Conservation (phyloP, 2,888 invertebrate species). For the Drosophila stalkeri region DNA sequence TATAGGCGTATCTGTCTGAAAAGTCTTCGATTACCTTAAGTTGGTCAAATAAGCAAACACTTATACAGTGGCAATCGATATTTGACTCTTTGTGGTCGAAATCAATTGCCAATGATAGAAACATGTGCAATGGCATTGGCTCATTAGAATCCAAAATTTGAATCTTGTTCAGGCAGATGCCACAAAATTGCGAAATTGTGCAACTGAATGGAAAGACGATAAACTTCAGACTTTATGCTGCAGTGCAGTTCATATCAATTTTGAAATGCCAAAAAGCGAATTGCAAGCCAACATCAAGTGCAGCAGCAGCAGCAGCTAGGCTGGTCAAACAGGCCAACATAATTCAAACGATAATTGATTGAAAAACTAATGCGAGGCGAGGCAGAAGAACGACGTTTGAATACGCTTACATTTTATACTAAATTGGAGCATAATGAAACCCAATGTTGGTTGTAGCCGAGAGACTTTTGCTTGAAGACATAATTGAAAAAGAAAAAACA, state of each 20-base stretch:
- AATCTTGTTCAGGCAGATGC: constrained; percentile 26
- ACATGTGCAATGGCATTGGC: background rate
- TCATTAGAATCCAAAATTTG: background rate
- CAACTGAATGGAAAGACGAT: constrained; percentile 6
- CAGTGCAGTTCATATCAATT: constrained; percentile 20
- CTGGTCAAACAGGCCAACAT: constrained; percentile 48
- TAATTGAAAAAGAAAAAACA: constrained; percentile 22
- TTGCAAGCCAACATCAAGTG: constrained; percentile 10
- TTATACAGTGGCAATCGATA: too few relatives aligned
- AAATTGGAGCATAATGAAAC: background rate
- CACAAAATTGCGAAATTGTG: constrained; percentile 14
- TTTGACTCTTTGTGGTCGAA: background rate
- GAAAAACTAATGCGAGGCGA: constrained; percentile 37
- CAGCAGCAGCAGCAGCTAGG: constrained; percentile 10
- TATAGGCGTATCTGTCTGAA: background rate
- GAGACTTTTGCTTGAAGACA: constrained; percentile 3
- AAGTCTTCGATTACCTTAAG: background rate
- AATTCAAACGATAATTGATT: constrained; percentile 62
- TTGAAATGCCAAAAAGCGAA: constrained; percentile 27
- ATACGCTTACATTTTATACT: constrained; percentile 16
- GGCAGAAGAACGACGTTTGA: background rate
- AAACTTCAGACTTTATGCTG: constrained; percentile 18
- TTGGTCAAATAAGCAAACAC: background rate
- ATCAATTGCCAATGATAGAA: background rate
- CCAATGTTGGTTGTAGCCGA: background rate